These are phyloP conservation scores for Ceratina calcarata DNA, from an alignment of 1,140 invertebrate species.

Conservation along the genomic window DNA sequence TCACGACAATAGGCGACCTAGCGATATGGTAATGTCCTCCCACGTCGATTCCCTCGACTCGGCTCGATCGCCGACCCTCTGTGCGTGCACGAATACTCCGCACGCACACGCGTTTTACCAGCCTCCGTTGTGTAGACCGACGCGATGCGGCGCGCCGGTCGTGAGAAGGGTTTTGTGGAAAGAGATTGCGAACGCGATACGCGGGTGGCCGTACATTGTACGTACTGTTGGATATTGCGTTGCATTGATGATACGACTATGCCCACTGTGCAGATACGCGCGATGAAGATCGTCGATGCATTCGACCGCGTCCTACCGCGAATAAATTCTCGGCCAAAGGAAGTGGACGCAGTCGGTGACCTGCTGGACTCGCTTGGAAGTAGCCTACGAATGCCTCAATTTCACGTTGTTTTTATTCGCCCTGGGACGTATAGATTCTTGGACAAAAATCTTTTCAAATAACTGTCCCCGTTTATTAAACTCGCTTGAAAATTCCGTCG, in stretches of 20 bases:
- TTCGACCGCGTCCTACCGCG: conserved; percentile 9
- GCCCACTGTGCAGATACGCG: conserved; percentile 12
- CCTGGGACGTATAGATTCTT: no score
- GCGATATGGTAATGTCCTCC: conserved; percentile 71
- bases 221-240: conserved; percentile 33
- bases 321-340: conserved; percentile 4
- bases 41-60: conserved; percentile 57
- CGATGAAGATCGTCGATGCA: conserved; percentile 34
- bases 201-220: conserved; percentile 1
- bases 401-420: background rate
- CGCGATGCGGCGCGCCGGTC: background rate
- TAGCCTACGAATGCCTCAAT: background rate
- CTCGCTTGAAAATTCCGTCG: background rate
- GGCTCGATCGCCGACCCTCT: conserved; percentile 18
- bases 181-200: conserved; percentile 43
- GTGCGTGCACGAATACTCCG: background rate
- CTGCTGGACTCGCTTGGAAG: background rate
- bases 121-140: background rate
- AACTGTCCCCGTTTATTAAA: no score
- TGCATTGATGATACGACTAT: conserved; percentile 39
- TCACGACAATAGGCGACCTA: conserved; percentile 65
- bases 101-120: conserved; percentile 7
- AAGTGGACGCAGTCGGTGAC: background rate
- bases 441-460: no score
- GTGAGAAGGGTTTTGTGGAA: conserved; percentile 40